Evolutionary conservation across 2,113 vertebrate species (phyloP).

Genomic region (Corythaixoides concolor): DNA sequence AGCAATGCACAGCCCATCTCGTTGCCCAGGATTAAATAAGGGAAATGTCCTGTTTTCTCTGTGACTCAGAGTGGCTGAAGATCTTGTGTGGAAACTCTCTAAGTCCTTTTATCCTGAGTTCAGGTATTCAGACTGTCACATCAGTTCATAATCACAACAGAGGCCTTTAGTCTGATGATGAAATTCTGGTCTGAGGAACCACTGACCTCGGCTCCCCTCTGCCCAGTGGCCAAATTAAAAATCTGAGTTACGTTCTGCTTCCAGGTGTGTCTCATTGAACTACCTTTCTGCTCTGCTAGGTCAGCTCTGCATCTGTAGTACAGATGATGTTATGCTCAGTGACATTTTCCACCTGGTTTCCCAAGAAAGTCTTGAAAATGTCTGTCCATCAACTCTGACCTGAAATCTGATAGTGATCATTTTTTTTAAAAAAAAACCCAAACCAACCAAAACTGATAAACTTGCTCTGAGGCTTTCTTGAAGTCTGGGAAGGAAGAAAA

Average conservation of each 20-base stretch:
- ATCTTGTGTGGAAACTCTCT: background rate
- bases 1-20: background rate
- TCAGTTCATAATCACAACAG: background rate
- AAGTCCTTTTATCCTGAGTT: background rate
- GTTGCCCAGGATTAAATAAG: background rate
- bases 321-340: background rate
- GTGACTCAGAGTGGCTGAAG: background rate
- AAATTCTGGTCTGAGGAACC: background rate
- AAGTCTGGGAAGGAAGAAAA: background rate
- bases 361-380: background rate
- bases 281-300: background rate
- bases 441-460: background rate
- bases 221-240: background rate
- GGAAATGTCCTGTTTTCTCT: background rate
- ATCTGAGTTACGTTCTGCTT: background rate
- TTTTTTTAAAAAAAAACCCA: background rate
- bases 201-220: background rate
- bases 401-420: background rate
- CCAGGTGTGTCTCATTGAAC: background rate
- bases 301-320: background rate
- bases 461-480: background rate
- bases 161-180: background rate
- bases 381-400: background rate
- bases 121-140: background rate
- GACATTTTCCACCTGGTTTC: slow-evolving; percentile 38